Conservation (phyloP, 1,140 invertebrate genomes). For the Chironomus striatipennis region DNA sequence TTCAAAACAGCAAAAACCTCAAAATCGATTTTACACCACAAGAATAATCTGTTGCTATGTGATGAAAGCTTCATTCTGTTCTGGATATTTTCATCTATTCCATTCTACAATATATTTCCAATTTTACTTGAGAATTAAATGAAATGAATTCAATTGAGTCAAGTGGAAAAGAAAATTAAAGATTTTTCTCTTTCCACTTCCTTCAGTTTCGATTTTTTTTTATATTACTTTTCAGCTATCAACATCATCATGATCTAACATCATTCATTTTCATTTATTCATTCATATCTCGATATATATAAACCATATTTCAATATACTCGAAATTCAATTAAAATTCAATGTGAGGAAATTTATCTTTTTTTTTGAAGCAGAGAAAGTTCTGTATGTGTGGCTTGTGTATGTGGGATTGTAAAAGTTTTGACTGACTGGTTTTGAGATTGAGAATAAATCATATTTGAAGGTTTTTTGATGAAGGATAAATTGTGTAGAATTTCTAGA, state of each 20-base stretch:
- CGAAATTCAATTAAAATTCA: constrained; percentile 21
- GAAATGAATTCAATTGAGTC: neutral
- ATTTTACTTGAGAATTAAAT: neutral
- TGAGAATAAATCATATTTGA: too few relatives aligned
- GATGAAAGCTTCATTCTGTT: neutral
- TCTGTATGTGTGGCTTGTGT: neutral
- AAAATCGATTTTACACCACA: constrained; percentile 23
- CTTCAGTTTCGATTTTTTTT: too few relatives aligned
- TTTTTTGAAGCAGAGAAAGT: neutral
- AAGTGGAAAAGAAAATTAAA: neutral
- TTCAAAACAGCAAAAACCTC: neutral
- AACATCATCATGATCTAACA: too few relatives aligned
- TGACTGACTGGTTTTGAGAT: too few relatives aligned
- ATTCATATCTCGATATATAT: neutral
- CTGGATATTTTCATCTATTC: neutral
- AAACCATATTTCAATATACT: constrained; percentile 12
- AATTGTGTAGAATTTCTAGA: too few relatives aligned
- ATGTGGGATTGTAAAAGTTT: too few relatives aligned
- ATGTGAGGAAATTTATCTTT: neutral
- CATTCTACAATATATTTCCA: too few relatives aligned
- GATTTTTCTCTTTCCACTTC: neutral
- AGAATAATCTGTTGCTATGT: constrained; percentile 21
- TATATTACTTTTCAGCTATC: too few relatives aligned
- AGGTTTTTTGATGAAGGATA: too few relatives aligned
- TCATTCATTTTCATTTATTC: too few relatives aligned